A percentile compares a stretch with the other conserved stretches of the same genome.
phyloP scores from a whole-genome alignment of 2,113 vertebrate genomes.

The Tamias sibiricus region DNA sequence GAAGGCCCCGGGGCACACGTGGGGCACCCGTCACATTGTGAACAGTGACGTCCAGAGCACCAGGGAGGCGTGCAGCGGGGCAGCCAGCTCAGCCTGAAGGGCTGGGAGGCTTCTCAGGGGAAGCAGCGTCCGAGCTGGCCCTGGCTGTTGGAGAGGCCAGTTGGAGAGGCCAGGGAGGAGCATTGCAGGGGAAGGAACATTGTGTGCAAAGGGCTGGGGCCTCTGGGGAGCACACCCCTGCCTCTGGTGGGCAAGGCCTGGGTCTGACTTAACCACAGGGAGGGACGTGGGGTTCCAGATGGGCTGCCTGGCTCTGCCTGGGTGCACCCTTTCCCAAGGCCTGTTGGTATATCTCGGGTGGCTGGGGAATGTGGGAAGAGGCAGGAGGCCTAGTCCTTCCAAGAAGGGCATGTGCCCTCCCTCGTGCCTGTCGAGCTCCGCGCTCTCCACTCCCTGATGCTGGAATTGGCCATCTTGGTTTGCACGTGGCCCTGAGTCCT shows the following conservation, averaged over 20 bases:
- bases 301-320: not conserved
- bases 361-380: not conserved
- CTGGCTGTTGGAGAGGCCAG: no score
- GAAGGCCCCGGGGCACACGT: not conserved
- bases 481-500: not conserved
- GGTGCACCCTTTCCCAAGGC: not conserved
- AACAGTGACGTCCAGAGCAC: no score
- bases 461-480: not conserved
- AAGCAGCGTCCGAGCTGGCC: not conserved
- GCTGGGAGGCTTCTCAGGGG: not conserved
- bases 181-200: not conserved
- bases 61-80: no score
- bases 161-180: not conserved
- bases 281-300: not conserved
- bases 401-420: not conserved
- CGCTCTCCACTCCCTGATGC: not conserved
- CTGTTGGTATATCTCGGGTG: not conserved
- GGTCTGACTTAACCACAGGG: not conserved
- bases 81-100: not conserved
- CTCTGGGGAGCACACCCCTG: not conserved
- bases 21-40: no score
- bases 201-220: not conserved
- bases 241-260: not conserved
- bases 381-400: not conserved
- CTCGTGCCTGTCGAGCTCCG: not conserved